Evolutionary conservation across 1,140 invertebrate genomes (phyloP), one percentile per base, ranked within the genome.

Genomic region (Trachelipus rathkii): DNA sequence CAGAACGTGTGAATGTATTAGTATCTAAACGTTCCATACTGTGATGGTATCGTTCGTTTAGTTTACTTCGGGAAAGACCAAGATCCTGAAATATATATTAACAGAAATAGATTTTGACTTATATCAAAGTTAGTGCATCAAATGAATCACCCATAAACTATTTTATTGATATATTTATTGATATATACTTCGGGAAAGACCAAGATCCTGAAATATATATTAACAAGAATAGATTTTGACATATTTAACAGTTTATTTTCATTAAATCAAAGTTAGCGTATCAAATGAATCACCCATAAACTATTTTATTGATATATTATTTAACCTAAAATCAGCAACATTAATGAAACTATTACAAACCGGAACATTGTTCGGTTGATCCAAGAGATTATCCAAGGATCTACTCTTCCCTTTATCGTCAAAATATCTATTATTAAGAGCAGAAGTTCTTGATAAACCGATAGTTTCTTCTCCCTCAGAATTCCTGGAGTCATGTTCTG

Each of bases 361-460:
- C 21, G 1, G 19, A 45, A 11, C 44, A 43, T 66, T n/a, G 44
- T 53, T 44, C 82, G 83, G 84, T 43, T 84, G 84, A 67, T 88
- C 88, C 4, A 95, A 84, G 0, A 95, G 84, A 85, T 95, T 94
- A 82, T 95, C 93, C 44, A 95, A 85, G 74, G 92, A 93, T 82
- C 93, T 87, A 75, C 92, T 94, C 8, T 93, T 88, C 44, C 90
- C 92, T 70, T 83, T 81, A 69, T 82, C 83, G 73, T 95, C 93
- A 81, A 95, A 95, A 84, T 95, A 95, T 79, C 93, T 86, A 78
- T 95, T 93, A 83, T 95, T 95, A 0, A 95, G 84, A 0, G 93
- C 93, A 0, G 93, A 95, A 82, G 92, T 92, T 68, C 93, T 86
- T 0, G 93, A 95, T 0, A 96, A 85, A 21, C 87, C 88, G 71